These are phyloP conservation scores for Cervus canadensis DNA, from an alignment of 2,113 vertebrate genomes.

Conservation along the genomic window DNA sequence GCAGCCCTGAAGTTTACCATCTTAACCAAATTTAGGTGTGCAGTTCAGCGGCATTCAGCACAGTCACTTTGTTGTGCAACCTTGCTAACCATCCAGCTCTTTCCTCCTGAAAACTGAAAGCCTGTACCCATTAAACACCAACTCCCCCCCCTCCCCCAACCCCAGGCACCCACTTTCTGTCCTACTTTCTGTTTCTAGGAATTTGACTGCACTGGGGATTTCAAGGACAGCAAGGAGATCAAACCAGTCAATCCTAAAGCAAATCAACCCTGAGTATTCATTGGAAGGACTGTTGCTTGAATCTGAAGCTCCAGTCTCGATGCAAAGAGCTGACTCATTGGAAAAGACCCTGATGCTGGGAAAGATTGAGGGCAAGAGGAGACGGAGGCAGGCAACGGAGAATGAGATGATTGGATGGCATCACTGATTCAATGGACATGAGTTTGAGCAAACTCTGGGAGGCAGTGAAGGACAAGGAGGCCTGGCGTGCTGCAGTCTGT, in stretches of 20 bases:
- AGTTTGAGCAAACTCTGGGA: neutral
- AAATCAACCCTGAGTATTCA: neutral
- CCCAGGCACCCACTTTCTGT: neutral
- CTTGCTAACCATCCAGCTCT: neutral
- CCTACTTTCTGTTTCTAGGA: neutral
- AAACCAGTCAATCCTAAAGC: neutral
- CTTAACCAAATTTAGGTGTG: neutral
- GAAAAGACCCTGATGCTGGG: neutral
- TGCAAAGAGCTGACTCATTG: neutral
- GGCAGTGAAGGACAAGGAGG: neutral
- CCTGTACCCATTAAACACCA: neutral
- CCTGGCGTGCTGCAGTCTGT: neutral
- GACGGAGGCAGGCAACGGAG: neutral
- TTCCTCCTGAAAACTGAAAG: neutral
- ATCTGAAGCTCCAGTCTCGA: neutral
- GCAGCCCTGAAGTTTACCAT: neutral
- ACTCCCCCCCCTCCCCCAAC: neutral
- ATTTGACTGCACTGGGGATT: neutral
- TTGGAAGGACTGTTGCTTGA: neutral
- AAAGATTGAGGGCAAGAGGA: neutral
- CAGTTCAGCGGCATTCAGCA: neutral
- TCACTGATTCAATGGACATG: neutral
- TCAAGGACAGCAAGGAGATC: neutral
- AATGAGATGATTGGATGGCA: neutral
- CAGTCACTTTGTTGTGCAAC: accelerated